Evolutionary conservation across 1,140 invertebrate genomes (phyloP).

Genomic region (Zophobas morio): DNA sequence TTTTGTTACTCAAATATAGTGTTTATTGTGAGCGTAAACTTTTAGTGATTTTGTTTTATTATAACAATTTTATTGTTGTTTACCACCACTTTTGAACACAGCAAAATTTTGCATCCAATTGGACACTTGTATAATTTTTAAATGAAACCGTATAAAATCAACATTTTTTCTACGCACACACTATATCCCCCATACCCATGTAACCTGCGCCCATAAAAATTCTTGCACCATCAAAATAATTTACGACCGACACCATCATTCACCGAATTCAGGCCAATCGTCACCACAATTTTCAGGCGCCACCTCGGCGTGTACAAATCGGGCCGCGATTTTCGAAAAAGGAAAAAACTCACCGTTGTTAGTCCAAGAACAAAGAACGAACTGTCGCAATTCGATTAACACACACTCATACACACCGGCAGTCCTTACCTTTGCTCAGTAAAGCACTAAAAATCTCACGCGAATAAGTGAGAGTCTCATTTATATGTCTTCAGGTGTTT

Average conservation of each 20-base stretch:
- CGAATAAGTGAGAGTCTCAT: conserved; percentile 36
- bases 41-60: no score
- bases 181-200: neutral
- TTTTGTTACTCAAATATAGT: no score
- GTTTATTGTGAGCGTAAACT: no score
- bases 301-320: no score
- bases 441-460: conserved; percentile 22
- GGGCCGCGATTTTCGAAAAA: neutral
- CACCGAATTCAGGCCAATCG: no score
- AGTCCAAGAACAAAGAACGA: neutral
- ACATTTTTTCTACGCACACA: neutral
- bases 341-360: conserved; percentile 1
- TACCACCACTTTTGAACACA: no score
- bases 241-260: neutral
- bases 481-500: conserved; percentile 30
- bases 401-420: conserved; percentile 27
- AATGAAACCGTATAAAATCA: no score
- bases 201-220: neutral
- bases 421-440: conserved; percentile 20
- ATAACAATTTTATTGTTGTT: no score
- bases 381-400: neutral
- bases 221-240: conserved; percentile 6
- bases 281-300: no score
- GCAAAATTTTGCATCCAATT: no score
- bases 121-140: no score